Evolutionary conservation across 1,140 invertebrate genomes (phyloP).

Genomic region (Nilaparvata lugens): DNA sequence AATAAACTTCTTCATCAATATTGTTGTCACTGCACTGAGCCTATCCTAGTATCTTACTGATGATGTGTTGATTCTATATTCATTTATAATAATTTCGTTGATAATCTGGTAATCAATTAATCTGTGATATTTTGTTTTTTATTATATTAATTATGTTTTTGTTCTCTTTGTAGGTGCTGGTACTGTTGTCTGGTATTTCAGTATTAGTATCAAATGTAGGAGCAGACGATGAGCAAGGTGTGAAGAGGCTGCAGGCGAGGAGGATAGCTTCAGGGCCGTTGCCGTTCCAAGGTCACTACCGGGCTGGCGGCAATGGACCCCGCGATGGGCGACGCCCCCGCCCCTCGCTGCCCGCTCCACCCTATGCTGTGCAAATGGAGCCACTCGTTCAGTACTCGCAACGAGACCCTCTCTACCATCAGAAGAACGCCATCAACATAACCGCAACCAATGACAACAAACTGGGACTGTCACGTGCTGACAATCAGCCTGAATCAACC

Average conservation of each 20-base stretch:
- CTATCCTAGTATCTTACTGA: too few relatives aligned
- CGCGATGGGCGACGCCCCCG: neutral
- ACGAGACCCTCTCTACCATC: conserved; percentile 61
- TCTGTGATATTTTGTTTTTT: too few relatives aligned
- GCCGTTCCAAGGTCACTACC: conserved; percentile 2
- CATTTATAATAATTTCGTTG: too few relatives aligned
- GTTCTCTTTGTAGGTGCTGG: neutral
- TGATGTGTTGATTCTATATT: too few relatives aligned
- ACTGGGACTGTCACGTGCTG: neutral
- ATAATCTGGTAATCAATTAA: too few relatives aligned
- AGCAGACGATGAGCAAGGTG: neutral
- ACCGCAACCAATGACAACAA: conserved; percentile 7
- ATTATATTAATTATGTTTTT: neutral
- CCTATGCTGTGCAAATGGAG: conserved; percentile 71
- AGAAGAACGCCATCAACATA: conserved; percentile 25
- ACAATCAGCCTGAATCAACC: conserved; percentile 2
- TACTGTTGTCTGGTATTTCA: neutral
- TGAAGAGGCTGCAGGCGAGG: neutral
- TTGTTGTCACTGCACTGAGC: too few relatives aligned
- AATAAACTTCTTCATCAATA: too few relatives aligned
- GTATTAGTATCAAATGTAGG: neutral
- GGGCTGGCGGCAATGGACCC: neutral
- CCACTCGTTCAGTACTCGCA: conserved; percentile 68
- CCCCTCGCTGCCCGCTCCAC: conserved; percentile 35
- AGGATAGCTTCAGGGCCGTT: neutral